Conservation (phyloP, 2,113 vertebrate genomes). For the Xiphorhynchus elegans region DNA sequence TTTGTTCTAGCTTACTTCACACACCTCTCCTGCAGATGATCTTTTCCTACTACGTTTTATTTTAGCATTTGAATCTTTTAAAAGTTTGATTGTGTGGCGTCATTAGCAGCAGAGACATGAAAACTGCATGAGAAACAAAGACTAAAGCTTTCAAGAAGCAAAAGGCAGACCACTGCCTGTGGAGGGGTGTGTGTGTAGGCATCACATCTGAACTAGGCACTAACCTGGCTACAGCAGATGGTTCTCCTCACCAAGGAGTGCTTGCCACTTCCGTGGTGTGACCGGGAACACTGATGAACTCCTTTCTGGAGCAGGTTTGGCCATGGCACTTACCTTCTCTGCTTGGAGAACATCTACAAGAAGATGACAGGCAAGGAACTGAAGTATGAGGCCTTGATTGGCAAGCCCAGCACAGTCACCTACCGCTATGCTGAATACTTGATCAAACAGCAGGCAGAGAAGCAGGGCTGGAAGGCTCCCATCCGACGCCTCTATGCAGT, state of each 20-base stretch:
- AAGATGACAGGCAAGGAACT: slow-evolving; percentile 91
- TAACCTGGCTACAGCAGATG: neutral
- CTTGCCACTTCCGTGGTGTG: slow-evolving; percentile 34
- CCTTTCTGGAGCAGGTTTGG: slow-evolving; percentile 83
- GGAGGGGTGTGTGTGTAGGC: neutral
- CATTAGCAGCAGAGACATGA: neutral
- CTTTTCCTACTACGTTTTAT: neutral
- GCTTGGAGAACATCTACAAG: slow-evolving; percentile 90
- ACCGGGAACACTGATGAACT: neutral
- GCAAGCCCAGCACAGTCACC: slow-evolving; percentile 92
- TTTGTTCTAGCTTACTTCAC: neutral
- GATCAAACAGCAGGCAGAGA: slow-evolving; percentile 82
- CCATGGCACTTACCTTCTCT: slow-evolving; percentile 93
- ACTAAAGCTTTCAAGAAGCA: neutral
- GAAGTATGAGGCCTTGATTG: slow-evolving; percentile 88
- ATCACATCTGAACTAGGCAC: accelerated
- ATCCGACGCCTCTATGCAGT: slow-evolving; percentile 90
- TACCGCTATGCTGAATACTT: slow-evolving; percentile 89
- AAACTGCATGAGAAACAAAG: neutral
- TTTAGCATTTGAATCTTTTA: neutral
- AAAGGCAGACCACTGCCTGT: neutral
- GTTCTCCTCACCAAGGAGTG: neutral
- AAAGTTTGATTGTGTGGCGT: neutral
- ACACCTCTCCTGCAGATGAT: neutral
- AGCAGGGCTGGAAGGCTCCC: slow-evolving; percentile 84